A percentile compares a stretch with the other conserved stretches of the same genome.
phyloP scores from a whole-genome alignment of 2,888 invertebrate species.

The Lasioglossum villosulum region DNA sequence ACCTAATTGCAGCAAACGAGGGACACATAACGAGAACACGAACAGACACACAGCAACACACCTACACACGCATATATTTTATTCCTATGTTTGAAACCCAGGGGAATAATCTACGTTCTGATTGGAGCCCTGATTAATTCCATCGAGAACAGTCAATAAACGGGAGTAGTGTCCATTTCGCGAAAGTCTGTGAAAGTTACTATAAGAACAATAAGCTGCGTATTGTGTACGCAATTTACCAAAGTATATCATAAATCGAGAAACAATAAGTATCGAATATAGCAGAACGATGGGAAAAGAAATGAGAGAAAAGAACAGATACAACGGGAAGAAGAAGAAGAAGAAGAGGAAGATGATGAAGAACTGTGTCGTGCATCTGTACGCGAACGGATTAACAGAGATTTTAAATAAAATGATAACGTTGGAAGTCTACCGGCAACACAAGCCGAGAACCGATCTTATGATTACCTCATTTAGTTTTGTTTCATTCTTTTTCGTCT shows the following conservation, averaged over 20 bases:
- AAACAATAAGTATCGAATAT: conserved; percentile 71
- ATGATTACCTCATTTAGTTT: conserved; percentile 69
- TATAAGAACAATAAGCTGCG: conserved; percentile 74
- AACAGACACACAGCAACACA: conserved; percentile 19
- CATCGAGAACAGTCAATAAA: conserved; percentile 70
- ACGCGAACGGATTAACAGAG: conserved; percentile 66
- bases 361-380: conserved; percentile 63
- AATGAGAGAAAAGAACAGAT: conserved; percentile 8
- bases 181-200: conserved; percentile 75
- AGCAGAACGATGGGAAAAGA: conserved; percentile 31
- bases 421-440: conserved; percentile 65
- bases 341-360: background rate
- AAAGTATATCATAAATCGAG: conserved; percentile 74
- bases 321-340: conserved; percentile 23
- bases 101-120: conserved; percentile 74
- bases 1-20: background rate
- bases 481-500: conserved; percentile 9
- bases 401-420: conserved; percentile 70
- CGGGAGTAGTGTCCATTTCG: conserved; percentile 67
- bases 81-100: conserved; percentile 66
- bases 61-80: conserved; percentile 41
- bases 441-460: conserved; percentile 59
- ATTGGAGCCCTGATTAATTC: conserved; percentile 73
- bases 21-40: background rate
- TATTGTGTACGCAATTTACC: conserved; percentile 74